Percentiles rank a stretch among this genome's conserved stretches.
These are phyloP conservation scores for Dromiciops gliroides DNA, from an alignment of 2,113 vertebrate genomes.

Conservation along the genomic window DNA sequence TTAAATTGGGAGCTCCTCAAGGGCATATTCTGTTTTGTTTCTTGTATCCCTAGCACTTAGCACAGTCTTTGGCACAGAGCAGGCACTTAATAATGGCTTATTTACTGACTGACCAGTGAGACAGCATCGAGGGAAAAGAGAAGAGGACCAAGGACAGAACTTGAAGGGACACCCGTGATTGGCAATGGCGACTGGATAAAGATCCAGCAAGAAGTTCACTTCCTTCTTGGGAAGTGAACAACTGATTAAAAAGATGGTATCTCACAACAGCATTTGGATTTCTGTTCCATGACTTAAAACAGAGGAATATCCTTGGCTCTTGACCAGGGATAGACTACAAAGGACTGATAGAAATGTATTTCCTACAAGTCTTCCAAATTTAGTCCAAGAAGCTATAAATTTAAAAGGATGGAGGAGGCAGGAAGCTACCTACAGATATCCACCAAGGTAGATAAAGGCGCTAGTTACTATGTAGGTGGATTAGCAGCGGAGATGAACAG, in stretches of 20 bases:
- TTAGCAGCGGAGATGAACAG: neutral
- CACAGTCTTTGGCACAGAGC: neutral
- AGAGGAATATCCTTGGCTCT: neutral
- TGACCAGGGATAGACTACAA: neutral
- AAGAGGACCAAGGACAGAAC: neutral
- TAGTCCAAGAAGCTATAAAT: neutral
- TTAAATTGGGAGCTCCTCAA: neutral
- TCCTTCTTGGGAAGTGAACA: neutral
- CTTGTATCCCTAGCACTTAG: neutral
- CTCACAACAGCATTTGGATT: neutral
- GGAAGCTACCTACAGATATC: too few relatives aligned
- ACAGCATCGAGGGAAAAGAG: neutral
- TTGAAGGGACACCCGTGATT: neutral
- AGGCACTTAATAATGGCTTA: neutral
- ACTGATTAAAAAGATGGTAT: neutral
- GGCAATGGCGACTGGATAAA: neutral
- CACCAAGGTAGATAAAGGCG: neutral
- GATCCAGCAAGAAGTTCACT: neutral
- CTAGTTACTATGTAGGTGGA: neutral
- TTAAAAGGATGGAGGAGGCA: neutral
- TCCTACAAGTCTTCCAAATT: neutral
- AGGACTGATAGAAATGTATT: neutral
- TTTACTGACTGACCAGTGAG: neutral
- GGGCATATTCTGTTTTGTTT: neutral
- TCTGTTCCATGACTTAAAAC: neutral